A percentile compares a stretch with the other conserved stretches of the same genome.
Conservation (phyloP, 2,113 vertebrate species). For the Onychostruthus taczanowskii region DNA sequence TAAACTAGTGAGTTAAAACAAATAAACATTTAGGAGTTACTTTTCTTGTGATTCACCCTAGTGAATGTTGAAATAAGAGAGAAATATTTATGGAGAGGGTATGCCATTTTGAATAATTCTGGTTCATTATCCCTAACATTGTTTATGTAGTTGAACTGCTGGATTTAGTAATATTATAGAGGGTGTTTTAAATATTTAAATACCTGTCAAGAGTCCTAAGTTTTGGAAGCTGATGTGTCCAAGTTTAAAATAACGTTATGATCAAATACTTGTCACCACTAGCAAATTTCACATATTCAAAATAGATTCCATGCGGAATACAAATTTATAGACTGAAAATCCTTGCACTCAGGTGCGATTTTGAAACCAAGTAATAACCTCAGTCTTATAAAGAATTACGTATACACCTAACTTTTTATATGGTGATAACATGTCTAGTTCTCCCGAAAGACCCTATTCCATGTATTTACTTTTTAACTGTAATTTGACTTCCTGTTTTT, state of each 20-base stretch:
- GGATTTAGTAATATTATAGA: background rate
- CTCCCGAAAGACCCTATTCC: background rate
- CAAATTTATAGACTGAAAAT: background rate
- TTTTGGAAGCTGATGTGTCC: background rate
- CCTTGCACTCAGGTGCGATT: background rate
- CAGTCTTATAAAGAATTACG: background rate
- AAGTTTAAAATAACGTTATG: conserved; percentile 33
- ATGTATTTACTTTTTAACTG: background rate
- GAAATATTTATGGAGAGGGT: background rate
- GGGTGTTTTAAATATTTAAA: conserved; percentile 32
- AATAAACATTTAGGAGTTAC: background rate
- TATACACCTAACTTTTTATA: background rate
- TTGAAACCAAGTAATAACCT: background rate
- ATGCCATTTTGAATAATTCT: background rate
- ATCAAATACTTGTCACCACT: conserved; percentile 20
- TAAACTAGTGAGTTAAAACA: background rate
- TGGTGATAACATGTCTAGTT: background rate
- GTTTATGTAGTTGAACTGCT: background rate
- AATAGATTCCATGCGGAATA: background rate
- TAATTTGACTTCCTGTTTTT: background rate
- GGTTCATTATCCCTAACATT: conserved; percentile 1
- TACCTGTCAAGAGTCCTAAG: conserved; percentile 13
- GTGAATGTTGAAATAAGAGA: background rate
- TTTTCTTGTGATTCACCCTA: background rate
- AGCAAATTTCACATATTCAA: background rate